Percentiles rank a stretch among this genome's conserved stretches.
Evolutionary conservation across 2,113 vertebrate species (phyloP).

Genomic region (Progne subis): DNA sequence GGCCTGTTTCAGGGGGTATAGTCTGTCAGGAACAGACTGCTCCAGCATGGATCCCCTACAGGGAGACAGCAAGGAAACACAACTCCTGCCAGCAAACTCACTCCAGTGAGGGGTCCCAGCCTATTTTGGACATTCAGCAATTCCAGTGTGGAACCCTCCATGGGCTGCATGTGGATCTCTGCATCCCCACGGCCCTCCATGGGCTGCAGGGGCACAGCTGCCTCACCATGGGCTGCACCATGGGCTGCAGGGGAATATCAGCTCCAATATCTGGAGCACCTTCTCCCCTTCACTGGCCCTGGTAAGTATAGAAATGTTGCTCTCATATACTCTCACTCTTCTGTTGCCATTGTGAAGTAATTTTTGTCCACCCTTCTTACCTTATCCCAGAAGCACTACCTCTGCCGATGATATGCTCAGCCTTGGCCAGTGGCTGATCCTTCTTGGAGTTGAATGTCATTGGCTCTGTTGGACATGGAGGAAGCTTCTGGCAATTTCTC

Average conservation of each 20-base stretch:
- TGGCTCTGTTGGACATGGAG: not conserved
- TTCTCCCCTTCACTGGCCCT: not conserved
- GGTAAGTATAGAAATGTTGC: not conserved
- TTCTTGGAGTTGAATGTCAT: not conserved
- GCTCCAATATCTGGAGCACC: rapidly evolving
- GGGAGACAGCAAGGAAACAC: not conserved
- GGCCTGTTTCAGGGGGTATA: not conserved
- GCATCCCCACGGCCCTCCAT: rapidly evolving
- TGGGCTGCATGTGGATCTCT: not conserved
- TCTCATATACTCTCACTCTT: not conserved
- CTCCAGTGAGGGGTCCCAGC: rapidly evolving
- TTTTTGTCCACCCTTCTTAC: not conserved
- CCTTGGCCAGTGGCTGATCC: too few relatives aligned
- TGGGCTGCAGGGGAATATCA: not conserved
- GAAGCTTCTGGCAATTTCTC: not conserved
- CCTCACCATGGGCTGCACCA: not conserved
- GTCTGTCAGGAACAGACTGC: not conserved
- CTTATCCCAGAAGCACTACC: not conserved
- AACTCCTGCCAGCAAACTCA: not conserved
- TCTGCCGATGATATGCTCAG: not conserved
- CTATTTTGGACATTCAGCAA: not conserved
- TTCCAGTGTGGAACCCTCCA: rapidly evolving
- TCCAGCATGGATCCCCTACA: not conserved
- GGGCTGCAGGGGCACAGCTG: not conserved
- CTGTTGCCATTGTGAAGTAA: not conserved